These are phyloP conservation scores for Eristalis tenax DNA, from an alignment of 2,888 invertebrate species.

Conservation along the genomic window DNA sequence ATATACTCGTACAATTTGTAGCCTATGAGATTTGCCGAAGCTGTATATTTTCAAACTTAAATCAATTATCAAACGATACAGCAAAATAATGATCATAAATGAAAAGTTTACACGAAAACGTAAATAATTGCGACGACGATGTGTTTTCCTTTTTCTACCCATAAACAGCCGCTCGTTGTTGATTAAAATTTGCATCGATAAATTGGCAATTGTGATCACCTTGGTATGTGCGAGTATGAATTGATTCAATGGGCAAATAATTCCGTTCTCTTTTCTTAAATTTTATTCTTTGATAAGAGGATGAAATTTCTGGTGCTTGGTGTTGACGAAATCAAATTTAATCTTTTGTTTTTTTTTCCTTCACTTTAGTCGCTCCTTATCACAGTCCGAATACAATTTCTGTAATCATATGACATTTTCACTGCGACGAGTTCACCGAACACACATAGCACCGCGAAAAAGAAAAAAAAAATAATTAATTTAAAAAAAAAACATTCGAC, in stretches of 20 bases:
- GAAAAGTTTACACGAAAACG: slow-evolving; percentile 78
- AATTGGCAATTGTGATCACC: slow-evolving; percentile 36
- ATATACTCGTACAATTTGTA: background rate
- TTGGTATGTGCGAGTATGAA: slow-evolving; percentile 6
- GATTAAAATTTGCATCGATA: slow-evolving; percentile 71
- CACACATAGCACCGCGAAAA: slow-evolving; percentile 12
- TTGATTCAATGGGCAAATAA: background rate
- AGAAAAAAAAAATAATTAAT: background rate
- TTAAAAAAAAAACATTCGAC: background rate
- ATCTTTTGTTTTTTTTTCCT: background rate
- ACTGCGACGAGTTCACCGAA: slow-evolving; percentile 61
- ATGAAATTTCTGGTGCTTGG: slow-evolving; percentile 5
- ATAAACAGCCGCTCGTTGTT: slow-evolving; percentile 78
- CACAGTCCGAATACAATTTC: slow-evolving; percentile 47
- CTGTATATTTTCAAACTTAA: slow-evolving; percentile 56
- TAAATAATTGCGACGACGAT: slow-evolving; percentile 81
- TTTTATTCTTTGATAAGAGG: slow-evolving; percentile 12
- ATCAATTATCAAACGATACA: slow-evolving; percentile 65
- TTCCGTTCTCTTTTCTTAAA: background rate
- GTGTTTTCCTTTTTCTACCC: slow-evolving; percentile 81
- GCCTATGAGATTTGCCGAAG: slow-evolving; percentile 19
- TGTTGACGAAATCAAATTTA: slow-evolving; percentile 35
- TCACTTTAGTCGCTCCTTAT: slow-evolving; percentile 54
- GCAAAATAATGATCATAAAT: slow-evolving; percentile 69
- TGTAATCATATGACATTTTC: slow-evolving; percentile 65